These are phyloP conservation scores for Agonopterix alstromeriana DNA, from an alignment of 2,888 invertebrate species.

Conservation along the genomic window DNA sequence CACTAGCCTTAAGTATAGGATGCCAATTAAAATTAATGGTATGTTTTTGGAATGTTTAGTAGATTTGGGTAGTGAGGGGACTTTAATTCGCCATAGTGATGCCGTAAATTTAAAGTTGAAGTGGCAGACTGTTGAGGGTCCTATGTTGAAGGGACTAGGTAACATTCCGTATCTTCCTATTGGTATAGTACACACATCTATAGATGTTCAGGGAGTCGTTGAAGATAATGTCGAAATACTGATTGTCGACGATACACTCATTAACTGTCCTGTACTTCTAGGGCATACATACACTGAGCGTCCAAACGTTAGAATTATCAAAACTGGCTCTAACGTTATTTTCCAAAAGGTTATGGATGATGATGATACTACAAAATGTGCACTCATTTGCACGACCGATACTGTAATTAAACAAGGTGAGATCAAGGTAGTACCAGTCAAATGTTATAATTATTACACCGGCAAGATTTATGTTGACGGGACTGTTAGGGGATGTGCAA, in stretches of 20 bases:
- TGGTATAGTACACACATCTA: neutral
- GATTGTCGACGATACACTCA: neutral
- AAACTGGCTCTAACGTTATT: neutral
- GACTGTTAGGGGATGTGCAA: neutral
- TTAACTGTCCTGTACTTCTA: neutral
- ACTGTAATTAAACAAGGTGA: neutral
- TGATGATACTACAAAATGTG: neutral
- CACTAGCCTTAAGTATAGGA: neutral
- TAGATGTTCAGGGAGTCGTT: neutral
- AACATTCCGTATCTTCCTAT: neutral
- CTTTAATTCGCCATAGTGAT: neutral
- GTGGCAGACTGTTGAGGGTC: neutral
- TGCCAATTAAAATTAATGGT: neutral
- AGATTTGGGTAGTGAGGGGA: conserved; percentile 4
- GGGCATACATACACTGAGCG: conserved; percentile 4
- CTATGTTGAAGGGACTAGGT: neutral
- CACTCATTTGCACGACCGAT: neutral
- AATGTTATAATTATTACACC: neutral
- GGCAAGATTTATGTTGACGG: conserved; percentile 3
- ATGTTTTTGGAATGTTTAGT: neutral
- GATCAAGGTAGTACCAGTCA: neutral
- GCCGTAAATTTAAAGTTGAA: neutral
- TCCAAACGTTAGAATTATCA: neutral
- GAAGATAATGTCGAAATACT: neutral
- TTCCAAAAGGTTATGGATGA: neutral